phyloP scores from a whole-genome alignment of 2,888 invertebrate genomes.

The Diaperis boleti region DNA sequence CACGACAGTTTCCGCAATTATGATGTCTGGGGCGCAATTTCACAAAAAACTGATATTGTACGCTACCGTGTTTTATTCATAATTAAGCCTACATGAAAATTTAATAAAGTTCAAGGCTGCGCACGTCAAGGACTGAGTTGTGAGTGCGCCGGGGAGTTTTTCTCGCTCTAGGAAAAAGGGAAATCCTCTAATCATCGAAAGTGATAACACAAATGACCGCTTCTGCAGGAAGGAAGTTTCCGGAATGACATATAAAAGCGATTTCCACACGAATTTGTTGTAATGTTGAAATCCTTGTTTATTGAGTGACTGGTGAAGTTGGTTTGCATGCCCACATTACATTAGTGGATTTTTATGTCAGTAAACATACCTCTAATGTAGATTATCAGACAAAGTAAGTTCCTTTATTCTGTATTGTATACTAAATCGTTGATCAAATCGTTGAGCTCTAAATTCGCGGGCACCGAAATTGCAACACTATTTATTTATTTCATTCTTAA shows the following conservation, averaged over 20 bases:
- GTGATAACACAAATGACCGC: neutral
- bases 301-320: neutral
- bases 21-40: constrained; percentile 2
- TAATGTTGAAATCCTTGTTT: neutral
- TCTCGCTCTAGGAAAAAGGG: constrained; percentile 1
- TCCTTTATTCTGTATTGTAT: too few species aligned
- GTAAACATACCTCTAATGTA: too few species aligned
- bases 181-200: constrained; percentile 4
- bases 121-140: constrained; percentile 5
- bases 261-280: neutral
- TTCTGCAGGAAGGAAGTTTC: constrained; percentile 10
- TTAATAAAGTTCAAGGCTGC: constrained; percentile 22
- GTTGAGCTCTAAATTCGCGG: too few species aligned
- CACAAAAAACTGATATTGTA: constrained; percentile 17
- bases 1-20: constrained; percentile 31
- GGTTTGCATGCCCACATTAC: neutral
- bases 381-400: too few species aligned
- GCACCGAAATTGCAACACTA: too few species aligned
- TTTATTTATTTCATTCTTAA: too few species aligned
- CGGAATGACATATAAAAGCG: neutral
- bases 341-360: too few species aligned
- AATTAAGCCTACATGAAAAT: constrained; percentile 19
- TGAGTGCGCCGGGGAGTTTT: neutral
- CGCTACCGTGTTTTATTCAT: constrained; percentile 25
- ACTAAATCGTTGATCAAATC: too few species aligned